These are phyloP conservation scores for Zaprionus kolodkinae DNA, from an alignment of 1,140 invertebrate genomes.

Conservation along the genomic window DNA sequence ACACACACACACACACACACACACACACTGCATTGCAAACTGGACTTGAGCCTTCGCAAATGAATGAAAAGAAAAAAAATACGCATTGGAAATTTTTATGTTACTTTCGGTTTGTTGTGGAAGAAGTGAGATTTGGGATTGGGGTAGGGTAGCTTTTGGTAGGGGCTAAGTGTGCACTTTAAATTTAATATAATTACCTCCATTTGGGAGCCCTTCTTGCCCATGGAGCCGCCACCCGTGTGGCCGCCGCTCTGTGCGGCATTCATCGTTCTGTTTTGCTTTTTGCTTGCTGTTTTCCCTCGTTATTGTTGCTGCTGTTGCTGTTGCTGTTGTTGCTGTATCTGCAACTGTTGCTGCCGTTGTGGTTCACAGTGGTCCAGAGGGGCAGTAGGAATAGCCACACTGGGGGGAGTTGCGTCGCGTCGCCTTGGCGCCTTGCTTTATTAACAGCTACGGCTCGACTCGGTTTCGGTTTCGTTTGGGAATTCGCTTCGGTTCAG, in stretches of 20 bases:
- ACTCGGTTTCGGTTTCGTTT: background rate
- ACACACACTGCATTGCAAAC: background rate
- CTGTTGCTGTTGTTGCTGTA: background rate
- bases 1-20: background rate
- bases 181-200: constrained; percentile 84
- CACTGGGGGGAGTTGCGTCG: background rate
- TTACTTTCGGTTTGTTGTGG: background rate
- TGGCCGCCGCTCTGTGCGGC: constrained; percentile 85
- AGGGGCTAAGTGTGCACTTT: constrained; percentile 29
- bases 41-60: background rate
- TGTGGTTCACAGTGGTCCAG: constrained; percentile 4
- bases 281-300: background rate
- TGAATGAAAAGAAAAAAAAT: constrained; percentile 5
- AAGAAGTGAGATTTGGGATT: background rate
- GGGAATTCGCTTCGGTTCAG: background rate
- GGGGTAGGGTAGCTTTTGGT: background rate
- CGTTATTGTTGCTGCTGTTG: background rate
- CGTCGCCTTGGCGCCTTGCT: constrained; percentile 7
- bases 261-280: constrained; percentile 74
- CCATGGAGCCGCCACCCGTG: constrained; percentile 80
- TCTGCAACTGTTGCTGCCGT: background rate
- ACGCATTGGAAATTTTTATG: background rate
- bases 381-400: background rate
- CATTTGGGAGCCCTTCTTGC: constrained; percentile 84
- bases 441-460: constrained; percentile 26